phyloP scores from a whole-genome alignment of 2,797 vertebrate genomes.

The Notolepis coatsorum region DNA sequence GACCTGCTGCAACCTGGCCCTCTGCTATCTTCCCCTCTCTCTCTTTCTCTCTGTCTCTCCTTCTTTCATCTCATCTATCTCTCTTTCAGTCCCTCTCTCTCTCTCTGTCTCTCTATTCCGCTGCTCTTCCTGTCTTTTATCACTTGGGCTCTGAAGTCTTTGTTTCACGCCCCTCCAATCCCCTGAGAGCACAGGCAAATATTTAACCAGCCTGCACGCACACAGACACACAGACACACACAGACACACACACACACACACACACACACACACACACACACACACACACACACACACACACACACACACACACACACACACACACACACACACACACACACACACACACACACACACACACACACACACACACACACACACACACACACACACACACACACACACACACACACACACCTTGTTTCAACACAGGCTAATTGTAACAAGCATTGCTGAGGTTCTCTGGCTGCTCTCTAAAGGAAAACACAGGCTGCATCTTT shows the following conservation, averaged over 20 bases:
- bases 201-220: conserved; percentile 74
- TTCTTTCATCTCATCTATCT: conserved; percentile 73
- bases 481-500: conserved; percentile 33
- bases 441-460: conserved; percentile 25
- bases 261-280: neutral
- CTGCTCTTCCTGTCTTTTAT: conserved; percentile 84
- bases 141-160: conserved; percentile 73
- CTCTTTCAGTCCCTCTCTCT: conserved; percentile 68
- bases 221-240: conserved; percentile 10
- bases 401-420: conserved; percentile 22
- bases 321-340: neutral
- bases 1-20: conserved; percentile 70
- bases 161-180: conserved; percentile 67
- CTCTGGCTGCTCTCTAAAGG: conserved; percentile 30
- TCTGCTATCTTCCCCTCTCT: conserved; percentile 49
- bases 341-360: neutral
- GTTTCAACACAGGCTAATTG: conserved; percentile 60
- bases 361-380: conserved; percentile 8
- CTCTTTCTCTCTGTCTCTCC: conserved; percentile 28
- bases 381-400: conserved; percentile 7
- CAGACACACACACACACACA: conserved; percentile 9
- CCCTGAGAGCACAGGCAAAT: conserved; percentile 78
- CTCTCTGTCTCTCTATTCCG: conserved; percentile 69
- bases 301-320: conserved; percentile 3
- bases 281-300: neutral